These are phyloP conservation scores for Lycia hirtaria DNA, from an alignment of 2,888 invertebrate species.

Conservation along the genomic window DNA sequence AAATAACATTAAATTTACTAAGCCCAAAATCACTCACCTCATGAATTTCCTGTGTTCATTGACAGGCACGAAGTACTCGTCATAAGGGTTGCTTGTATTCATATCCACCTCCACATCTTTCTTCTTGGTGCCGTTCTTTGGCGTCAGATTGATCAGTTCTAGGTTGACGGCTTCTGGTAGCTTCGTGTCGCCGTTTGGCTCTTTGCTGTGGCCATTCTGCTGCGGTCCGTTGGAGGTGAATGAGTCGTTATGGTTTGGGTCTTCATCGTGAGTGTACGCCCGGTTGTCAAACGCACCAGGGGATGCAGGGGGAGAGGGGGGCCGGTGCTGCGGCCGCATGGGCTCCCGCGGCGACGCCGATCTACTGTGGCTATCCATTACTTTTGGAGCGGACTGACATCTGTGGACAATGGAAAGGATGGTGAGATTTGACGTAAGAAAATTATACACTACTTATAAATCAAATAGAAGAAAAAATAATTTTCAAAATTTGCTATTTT, in stretches of 20 bases:
- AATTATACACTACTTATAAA: too few species aligned
- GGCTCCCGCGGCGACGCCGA: conserved; percentile 83
- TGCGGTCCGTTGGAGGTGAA: conserved; percentile 73
- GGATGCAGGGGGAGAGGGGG: conserved; percentile 72
- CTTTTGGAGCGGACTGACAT: conserved; percentile 82
- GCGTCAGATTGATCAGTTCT: conserved; percentile 90
- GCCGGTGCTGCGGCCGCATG: conserved; percentile 76
- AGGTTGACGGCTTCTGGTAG: conserved; percentile 90
- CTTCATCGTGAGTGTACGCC: conserved; percentile 76
- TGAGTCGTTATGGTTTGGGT: conserved; percentile 80
- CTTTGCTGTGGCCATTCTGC: conserved; percentile 67
- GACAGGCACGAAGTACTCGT: conserved; percentile 94
- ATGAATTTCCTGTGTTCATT: conserved; percentile 94
- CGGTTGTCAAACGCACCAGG: conserved; percentile 78
- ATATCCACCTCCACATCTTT: conserved; percentile 88
- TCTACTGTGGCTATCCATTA: conserved; percentile 82
- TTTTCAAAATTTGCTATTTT: too few species aligned
- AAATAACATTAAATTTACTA: too few species aligned
- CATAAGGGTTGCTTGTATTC: conserved; percentile 89
- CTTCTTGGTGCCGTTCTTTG: conserved; percentile 87
- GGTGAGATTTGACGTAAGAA: conserved; percentile 1
- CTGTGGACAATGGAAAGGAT: conserved; percentile 53
- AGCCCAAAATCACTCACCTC: conserved; percentile 84
- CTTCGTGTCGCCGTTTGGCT: conserved; percentile 77
- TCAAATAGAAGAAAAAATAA: too few species aligned